Evolutionary conservation across 2,797 vertebrate genomes (phyloP).

Genomic region (Hydrolagus colliei): DNA sequence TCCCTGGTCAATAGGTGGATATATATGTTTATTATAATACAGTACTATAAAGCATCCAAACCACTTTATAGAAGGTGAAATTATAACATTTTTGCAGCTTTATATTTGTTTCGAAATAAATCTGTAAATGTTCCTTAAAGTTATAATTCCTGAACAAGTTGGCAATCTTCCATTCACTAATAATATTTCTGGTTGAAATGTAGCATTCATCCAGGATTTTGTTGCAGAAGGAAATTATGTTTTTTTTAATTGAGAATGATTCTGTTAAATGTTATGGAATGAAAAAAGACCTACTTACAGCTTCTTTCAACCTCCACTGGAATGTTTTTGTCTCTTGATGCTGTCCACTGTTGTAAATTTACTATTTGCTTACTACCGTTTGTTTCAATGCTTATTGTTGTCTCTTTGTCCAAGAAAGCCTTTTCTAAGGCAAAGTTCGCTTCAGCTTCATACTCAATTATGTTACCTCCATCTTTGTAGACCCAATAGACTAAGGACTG

Average conservation of each 20-base stretch:
- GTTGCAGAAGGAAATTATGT: background rate
- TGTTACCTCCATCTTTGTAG: slow-evolving; percentile 24
- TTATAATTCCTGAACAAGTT: background rate
- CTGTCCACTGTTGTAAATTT: rapidly evolving
- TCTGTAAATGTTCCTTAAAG: background rate
- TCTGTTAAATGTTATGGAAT: background rate
- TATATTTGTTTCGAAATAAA: background rate
- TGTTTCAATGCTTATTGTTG: background rate
- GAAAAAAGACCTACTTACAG: slow-evolving; percentile 31
- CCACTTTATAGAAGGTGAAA: too few relatives aligned
- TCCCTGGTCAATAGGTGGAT: background rate
- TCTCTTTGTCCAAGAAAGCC: background rate
- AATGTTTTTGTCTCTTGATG: too few relatives aligned
- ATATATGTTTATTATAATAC: background rate
- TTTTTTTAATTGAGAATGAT: background rate
- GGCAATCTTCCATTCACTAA: background rate
- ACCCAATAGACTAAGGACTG: slow-evolving; percentile 44
- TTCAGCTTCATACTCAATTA: slow-evolving; percentile 34
- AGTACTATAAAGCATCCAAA: background rate
- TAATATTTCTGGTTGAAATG: background rate
- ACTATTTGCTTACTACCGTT: slow-evolving; percentile 1
- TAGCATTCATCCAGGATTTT: background rate
- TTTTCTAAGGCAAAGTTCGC: background rate
- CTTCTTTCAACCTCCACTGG: background rate
- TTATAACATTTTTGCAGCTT: background rate